Conservation (phyloP, 2,888 invertebrate genomes). For the Ennomos quercinarius region DNA sequence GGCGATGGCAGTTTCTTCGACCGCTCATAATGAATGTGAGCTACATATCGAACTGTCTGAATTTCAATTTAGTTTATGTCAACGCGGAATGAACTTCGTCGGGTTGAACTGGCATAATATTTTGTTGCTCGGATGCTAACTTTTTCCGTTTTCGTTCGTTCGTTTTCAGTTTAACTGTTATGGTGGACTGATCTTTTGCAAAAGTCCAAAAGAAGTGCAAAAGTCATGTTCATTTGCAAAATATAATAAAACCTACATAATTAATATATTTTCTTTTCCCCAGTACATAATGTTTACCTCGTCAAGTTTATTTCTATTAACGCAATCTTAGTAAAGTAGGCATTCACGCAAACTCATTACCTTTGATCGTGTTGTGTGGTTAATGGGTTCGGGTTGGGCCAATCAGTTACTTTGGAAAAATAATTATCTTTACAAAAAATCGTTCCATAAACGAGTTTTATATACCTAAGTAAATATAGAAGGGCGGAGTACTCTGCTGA, state of each 20-base stretch:
- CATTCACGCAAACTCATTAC: slow-evolving; percentile 43
- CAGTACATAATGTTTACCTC: slow-evolving; percentile 1
- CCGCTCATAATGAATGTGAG: slow-evolving; percentile 16
- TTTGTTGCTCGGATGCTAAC: slow-evolving; percentile 2
- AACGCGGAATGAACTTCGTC: slow-evolving; percentile 1
- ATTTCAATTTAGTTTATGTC: slow-evolving; percentile 15
- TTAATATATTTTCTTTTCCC: slow-evolving; percentile 3
- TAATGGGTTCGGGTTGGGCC: slow-evolving; percentile 43
- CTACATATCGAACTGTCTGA: slow-evolving; percentile 12
- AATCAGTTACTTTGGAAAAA: slow-evolving; percentile 26
- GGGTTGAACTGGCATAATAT: neutral
- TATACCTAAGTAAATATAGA: too few species aligned
- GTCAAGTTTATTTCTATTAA: slow-evolving; percentile 25
- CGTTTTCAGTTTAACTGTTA: too few species aligned
- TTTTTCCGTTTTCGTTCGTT: too few species aligned
- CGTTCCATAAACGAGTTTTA: neutral
- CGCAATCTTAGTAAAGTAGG: slow-evolving; percentile 40
- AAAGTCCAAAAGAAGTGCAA: too few species aligned
- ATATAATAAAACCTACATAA: too few species aligned
- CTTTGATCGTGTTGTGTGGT: slow-evolving; percentile 54
- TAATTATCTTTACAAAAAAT: slow-evolving; percentile 14
- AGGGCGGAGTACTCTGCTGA: too few species aligned
- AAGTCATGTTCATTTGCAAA: too few species aligned
- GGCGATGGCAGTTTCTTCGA: slow-evolving; percentile 14
- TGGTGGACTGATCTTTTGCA: too few species aligned